Evolutionary conservation across 37 sponge, comb jelly and placozoan species (phyloP).

Genomic region (Haliclona indistincta): DNA sequence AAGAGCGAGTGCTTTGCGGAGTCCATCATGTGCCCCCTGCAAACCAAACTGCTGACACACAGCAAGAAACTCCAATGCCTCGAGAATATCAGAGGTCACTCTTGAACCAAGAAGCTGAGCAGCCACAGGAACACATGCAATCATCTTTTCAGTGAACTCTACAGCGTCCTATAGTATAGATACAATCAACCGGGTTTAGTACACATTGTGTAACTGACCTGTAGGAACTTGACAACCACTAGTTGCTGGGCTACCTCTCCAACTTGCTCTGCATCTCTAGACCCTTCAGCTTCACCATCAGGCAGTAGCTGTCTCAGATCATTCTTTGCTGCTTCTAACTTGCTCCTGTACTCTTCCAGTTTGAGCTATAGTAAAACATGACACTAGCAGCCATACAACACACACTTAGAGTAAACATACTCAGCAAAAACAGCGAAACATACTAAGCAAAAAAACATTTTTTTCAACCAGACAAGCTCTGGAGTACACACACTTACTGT

Average conservation of each 20-base stretch:
- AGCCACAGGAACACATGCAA: conserved; percentile 57
- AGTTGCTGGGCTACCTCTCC: conserved; percentile 45
- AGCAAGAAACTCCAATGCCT: conserved; percentile 82
- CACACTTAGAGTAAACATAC: conserved; percentile 32
- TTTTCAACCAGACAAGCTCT: no score
- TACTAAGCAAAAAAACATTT: background rate
- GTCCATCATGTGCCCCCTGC: conserved; percentile 43
- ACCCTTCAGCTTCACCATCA: background rate
- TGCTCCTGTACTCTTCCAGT: background rate
- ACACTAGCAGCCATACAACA: background rate
- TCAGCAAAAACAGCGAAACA: conserved; percentile 22
- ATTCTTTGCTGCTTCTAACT: conserved; percentile 16
- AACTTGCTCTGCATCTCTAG: background rate
- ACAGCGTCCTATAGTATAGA: conserved; percentile 63
- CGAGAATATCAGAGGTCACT: conserved; percentile 78
- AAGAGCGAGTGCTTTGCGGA: conserved; percentile 72
- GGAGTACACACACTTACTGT: conserved; percentile 65
- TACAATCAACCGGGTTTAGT: background rate
- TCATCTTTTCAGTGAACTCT: conserved; percentile 56
- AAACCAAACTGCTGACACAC: conserved; percentile 57
- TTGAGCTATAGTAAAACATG: background rate
- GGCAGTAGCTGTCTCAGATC: conserved; percentile 29
- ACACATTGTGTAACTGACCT: conserved; percentile 17
- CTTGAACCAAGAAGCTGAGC: conserved; percentile 84
- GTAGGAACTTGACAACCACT: conserved; percentile 50